Conservation (phyloP, 2,888 invertebrate species). For the Candidula unifasciata region DNA sequence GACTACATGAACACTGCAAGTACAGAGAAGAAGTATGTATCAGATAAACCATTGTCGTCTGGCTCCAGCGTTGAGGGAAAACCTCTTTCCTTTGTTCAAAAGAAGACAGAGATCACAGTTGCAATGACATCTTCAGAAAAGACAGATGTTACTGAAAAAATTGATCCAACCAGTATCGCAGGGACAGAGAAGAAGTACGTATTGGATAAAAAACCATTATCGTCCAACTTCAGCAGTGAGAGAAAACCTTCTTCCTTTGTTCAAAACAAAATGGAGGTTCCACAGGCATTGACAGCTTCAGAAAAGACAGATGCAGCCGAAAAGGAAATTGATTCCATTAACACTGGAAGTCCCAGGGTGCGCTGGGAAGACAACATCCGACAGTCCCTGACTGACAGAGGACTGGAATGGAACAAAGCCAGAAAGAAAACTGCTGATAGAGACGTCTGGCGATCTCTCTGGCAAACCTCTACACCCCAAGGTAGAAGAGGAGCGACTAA, state of each 20-base stretch:
- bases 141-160: background rate
- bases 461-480: no score
- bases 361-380: no score
- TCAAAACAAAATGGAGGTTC: background rate
- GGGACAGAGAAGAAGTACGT: background rate
- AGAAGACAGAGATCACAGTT: background rate
- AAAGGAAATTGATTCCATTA: no score
- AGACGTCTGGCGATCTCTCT: no score
- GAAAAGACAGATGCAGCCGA: slow-evolving; percentile 6
- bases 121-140: background rate
- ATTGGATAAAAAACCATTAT: no score
- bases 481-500: no score
- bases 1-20: background rate
- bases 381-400: no score
- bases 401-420: no score
- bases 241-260: background rate
- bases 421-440: no score
- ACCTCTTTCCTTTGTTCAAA: background rate
- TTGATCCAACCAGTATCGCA: no score
- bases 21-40: background rate
- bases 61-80: background rate
- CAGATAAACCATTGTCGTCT: no score
- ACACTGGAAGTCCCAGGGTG: no score
- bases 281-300: background rate
- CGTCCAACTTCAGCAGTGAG: background rate